Evolutionary conservation across 2,888 invertebrate genomes (phyloP).

Genomic region (Pterostichus niger): DNA sequence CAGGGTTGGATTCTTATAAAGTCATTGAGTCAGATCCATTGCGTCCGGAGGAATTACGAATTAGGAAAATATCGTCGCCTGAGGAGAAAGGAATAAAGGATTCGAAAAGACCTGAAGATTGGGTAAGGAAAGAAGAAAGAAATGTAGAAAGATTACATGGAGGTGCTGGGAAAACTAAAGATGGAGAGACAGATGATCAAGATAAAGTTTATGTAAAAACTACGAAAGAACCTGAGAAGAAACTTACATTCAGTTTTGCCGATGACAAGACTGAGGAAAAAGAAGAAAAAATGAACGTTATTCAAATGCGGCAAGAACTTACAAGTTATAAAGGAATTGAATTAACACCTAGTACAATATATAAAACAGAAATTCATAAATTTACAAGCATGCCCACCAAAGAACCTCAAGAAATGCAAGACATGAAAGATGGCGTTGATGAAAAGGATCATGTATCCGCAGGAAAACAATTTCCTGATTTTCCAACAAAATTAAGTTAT

Average conservation of each 20-base stretch:
- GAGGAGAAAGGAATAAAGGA: conserved; percentile 77
- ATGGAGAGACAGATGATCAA: conserved; percentile 21
- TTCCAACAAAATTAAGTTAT: conserved; percentile 57
- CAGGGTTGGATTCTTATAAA: conserved; percentile 74
- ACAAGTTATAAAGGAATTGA: conserved; percentile 68
- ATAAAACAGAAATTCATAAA: conserved; percentile 68
- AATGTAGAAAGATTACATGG: conserved; percentile 76
- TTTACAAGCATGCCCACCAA: conserved; percentile 67
- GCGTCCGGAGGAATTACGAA: conserved; percentile 73
- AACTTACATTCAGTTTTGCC: conserved; percentile 69
- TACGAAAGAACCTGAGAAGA: conserved; percentile 69
- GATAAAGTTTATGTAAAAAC: conserved; percentile 61
- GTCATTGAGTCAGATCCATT: conserved; percentile 72
- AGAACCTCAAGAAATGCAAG: conserved; percentile 71
- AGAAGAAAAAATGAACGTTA: conserved; percentile 65
- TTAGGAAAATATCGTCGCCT: conserved; percentile 73
- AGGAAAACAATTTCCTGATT: conserved; percentile 59
- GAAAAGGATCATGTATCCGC: conserved; percentile 66
- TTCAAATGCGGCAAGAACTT: conserved; percentile 67
- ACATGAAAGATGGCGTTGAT: conserved; percentile 75
- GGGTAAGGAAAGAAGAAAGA: conserved; percentile 75
- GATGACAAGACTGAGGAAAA: conserved; percentile 67
- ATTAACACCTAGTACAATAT: conserved; percentile 59
- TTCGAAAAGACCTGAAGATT: conserved; percentile 76
- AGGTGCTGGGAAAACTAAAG: conserved; percentile 75